phyloP scores from a whole-genome alignment of 2,888 invertebrate species.

The Rhogogaster chlorosoma region DNA sequence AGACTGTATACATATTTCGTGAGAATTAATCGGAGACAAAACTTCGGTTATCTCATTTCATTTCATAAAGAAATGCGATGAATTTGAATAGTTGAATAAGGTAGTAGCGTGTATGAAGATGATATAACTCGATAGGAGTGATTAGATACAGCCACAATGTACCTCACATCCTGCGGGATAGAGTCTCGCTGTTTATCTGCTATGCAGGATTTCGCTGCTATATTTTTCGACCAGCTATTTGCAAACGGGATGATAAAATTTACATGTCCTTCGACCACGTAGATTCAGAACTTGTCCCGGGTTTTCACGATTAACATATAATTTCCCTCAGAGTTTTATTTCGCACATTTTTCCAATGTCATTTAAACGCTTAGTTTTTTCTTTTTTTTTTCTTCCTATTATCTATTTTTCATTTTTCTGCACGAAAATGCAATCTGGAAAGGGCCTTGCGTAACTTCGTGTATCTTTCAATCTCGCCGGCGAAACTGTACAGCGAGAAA shows the following conservation, averaged over 20 bases:
- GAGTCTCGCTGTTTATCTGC: slow-evolving; percentile 56
- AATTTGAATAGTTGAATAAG: background rate
- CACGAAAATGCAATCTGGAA: background rate
- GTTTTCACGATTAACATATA: background rate
- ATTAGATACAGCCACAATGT: slow-evolving; percentile 71
- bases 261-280: background rate
- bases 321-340: background rate
- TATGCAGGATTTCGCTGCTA: background rate
- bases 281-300: background rate
- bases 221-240: background rate
- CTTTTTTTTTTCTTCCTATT: background rate
- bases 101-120: background rate
- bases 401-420: background rate
- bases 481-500: background rate
- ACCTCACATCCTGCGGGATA: slow-evolving; percentile 61
- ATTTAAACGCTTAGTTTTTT: background rate
- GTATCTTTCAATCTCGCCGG: background rate
- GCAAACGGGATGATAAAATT: background rate
- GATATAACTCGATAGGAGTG: slow-evolving; percentile 51
- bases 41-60: background rate
- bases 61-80: background rate
- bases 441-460: slow-evolving; percentile 12
- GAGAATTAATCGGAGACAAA: no score
- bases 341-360: background rate
- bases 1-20: no score